phyloP scores from a whole-genome alignment of 2,113 vertebrate species.

The Dicaeum eximium region DNA sequence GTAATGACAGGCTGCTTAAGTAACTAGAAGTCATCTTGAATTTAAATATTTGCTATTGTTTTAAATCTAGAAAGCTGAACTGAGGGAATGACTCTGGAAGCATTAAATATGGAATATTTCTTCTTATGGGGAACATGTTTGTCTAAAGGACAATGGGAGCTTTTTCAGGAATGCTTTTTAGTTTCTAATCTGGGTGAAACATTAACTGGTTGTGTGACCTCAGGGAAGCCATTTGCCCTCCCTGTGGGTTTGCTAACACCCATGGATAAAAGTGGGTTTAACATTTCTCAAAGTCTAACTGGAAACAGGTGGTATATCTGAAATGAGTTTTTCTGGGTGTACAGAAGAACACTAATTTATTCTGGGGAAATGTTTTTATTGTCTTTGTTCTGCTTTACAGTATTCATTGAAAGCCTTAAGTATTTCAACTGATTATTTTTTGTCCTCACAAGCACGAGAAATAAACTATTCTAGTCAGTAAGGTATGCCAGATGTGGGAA shows the following conservation, averaged over 20 bases:
- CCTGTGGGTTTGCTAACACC: background rate
- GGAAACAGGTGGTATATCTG: constrained; percentile 10
- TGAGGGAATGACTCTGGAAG: background rate
- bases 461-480: background rate
- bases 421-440: background rate
- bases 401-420: background rate
- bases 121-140: background rate
- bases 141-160: background rate
- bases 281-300: constrained; percentile 1
- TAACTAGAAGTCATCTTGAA: background rate
- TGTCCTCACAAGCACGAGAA: background rate
- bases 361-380: background rate
- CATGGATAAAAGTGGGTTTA: constrained; percentile 4
- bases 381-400: background rate
- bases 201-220: constrained; percentile 1
- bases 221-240: background rate
- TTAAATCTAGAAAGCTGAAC: background rate
- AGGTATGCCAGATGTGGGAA: background rate
- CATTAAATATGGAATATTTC: background rate
- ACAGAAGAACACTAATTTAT: background rate
- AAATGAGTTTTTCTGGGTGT: background rate
- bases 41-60: background rate
- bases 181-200: constrained; percentile 7
- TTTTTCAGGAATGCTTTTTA: background rate
- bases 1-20: background rate